Evolutionary conservation across 64 coral and sea anemone genomes (phyloP).

Genomic region (Platygyra sinensis): DNA sequence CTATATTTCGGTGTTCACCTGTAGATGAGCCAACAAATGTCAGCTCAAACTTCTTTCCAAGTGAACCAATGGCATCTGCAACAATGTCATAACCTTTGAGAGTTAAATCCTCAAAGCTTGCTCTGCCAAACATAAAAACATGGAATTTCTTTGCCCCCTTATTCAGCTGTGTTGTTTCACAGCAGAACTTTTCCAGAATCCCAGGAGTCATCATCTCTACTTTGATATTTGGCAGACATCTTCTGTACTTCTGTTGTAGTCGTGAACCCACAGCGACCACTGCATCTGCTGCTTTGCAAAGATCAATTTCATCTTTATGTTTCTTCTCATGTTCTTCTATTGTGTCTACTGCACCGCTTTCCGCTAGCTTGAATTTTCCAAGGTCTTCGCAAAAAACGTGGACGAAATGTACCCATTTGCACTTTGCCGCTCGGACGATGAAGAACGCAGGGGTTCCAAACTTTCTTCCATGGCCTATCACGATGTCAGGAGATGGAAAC

Average conservation of each 20-base stretch:
- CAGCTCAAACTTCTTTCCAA: background rate
- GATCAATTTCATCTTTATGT: background rate
- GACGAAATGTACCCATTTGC: constrained; percentile 13
- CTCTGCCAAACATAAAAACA: constrained; percentile 49
- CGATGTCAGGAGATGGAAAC: background rate
- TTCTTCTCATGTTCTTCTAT: constrained; percentile 27
- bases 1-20: background rate
- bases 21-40: constrained; percentile 22
- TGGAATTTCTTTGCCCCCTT: background rate
- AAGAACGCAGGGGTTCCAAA: constrained; percentile 1
- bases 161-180: too few species aligned
- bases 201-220: constrained; percentile 47
- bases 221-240: background rate
- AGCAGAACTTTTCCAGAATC: constrained; percentile 20
- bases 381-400: constrained; percentile 28
- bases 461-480: constrained; percentile 29
- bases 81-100: constrained; percentile 51
- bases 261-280: constrained; percentile 46
- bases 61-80: constrained; percentile 20
- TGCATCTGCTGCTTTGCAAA: constrained; percentile 12
- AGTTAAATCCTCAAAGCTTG: background rate
- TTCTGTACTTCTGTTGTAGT: constrained; percentile 28
- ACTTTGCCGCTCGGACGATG: background rate
- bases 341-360: background rate
- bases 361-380: constrained; percentile 6